Base-by-base conservation (phyloP, 1,140 invertebrate genomes). In the Bombus pascuorum region DNA sequence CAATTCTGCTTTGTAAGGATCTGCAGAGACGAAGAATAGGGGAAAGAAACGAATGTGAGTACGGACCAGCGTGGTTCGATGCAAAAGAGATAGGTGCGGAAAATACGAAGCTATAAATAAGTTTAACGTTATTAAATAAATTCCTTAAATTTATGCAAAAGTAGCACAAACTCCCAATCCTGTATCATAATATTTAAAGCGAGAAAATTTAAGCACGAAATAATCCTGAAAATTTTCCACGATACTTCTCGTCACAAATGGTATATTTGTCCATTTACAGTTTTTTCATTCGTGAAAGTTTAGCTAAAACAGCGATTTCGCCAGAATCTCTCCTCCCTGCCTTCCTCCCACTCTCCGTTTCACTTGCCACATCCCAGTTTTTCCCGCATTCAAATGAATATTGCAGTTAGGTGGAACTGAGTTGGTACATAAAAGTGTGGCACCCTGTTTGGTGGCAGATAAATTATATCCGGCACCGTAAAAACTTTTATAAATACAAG, bases 331-430 rank as follows among this genome's bases (percentile, higher is more conserved):
- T 22, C 44, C 72, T 81, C 78, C 65, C 15, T 18, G 32, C 34
- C 9, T 66, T 22, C 15, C 71, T 32, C 42, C 5, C 42, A 18
- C 39, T 42, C 39, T 42, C 42, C 39, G n/a, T 73, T 42, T 73
- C 71, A 44, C 42, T 53, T 12, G 44, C n/a, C 42, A n/a, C 42
- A 47, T 47, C 42, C 72, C 28, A 34, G 72, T 47, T 53, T 78
- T 74, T 6, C 15, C 78, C 47, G 62, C 86, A 91, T 88, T 91
- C 88, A 92, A 91, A 92, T 86, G 86, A 89, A 91, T 88, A 90
- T 90, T 72, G 87, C 90, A 81, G 83, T 88, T 86, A 74, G 71
- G 79, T 73, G 72, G 62, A 81, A 71, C 76, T 53, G 78, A 82
- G 79, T 75, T 84, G 66, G 76, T 77, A 79, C 84, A 85, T 85